phyloP scores from a whole-genome alignment of 2,797 vertebrate genomes.

The Carapus acus region DNA sequence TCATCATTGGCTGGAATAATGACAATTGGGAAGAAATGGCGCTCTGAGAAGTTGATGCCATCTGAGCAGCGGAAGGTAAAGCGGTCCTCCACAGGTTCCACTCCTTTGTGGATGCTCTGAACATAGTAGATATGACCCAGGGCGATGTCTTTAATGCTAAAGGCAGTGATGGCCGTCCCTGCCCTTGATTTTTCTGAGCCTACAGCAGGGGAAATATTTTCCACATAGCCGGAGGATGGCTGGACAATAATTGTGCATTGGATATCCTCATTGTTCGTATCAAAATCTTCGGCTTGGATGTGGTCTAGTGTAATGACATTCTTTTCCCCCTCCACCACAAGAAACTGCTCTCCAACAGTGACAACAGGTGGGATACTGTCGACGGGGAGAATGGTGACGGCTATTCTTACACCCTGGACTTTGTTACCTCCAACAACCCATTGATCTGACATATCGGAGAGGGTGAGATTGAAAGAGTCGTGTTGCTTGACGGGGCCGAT shows the following conservation, averaged over 20 bases:
- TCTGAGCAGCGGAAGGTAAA: conserved; percentile 85
- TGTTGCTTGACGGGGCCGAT: conserved; percentile 75
- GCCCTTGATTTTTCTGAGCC: conserved; percentile 79
- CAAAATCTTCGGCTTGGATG: conserved; percentile 77
- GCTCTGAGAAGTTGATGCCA: conserved; percentile 81
- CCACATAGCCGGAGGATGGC: conserved; percentile 81
- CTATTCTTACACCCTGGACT: conserved; percentile 75
- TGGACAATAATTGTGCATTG: conserved; percentile 82
- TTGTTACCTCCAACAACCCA: conserved; percentile 78
- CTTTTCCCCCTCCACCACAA: conserved; percentile 80
- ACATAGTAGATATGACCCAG: conserved; percentile 77
- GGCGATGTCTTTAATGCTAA: conserved; percentile 76
- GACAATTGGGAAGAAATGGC: conserved; percentile 78
- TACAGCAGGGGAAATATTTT: conserved; percentile 80
- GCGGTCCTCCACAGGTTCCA: conserved; percentile 80
- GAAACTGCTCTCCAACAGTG: conserved; percentile 69
- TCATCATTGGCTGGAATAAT: conserved; percentile 84
- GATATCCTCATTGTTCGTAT: conserved; percentile 79
- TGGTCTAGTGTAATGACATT: conserved; percentile 75
- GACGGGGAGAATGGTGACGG: conserved; percentile 80
- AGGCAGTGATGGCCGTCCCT: conserved; percentile 81
- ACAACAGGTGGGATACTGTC: conserved; percentile 78
- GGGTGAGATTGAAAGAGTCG: conserved; percentile 80
- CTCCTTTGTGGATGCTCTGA: conserved; percentile 85
- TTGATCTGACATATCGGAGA: conserved; percentile 78